phyloP scores from a whole-genome alignment of 2,797 vertebrate genomes.

The Pyrrhura leucotis region DNA sequence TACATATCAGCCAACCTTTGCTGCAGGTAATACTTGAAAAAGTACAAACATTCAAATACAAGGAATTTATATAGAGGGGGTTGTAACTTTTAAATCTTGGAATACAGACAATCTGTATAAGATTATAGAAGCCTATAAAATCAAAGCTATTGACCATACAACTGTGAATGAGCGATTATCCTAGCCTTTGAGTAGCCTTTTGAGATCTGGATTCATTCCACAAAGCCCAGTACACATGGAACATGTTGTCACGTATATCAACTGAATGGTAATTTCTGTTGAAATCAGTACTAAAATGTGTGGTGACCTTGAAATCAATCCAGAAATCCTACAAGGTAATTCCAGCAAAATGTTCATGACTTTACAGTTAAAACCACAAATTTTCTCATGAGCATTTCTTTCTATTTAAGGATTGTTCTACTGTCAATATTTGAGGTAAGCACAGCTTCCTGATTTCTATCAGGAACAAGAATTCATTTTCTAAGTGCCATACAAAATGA shows the following conservation, averaged over 20 bases:
- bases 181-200: not conserved
- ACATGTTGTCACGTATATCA: rapidly evolving
- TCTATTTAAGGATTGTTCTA: not conserved
- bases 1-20: constrained; percentile 89
- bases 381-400: not conserved
- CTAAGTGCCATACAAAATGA: not conserved
- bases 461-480: not conserved
- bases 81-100: not conserved
- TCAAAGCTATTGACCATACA: not conserved
- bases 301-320: not conserved
- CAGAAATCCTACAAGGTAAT: not conserved
- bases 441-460: not conserved
- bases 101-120: not conserved
- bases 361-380: not conserved
- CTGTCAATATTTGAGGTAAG: not conserved
- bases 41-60: not conserved
- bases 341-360: not conserved
- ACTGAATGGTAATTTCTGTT: not conserved
- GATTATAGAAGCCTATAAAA: not conserved
- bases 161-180: not conserved
- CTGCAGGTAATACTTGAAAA: constrained; percentile 85
- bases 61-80: not conserved
- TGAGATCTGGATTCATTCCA: not conserved
- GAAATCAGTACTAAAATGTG: not conserved
- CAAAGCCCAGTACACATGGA: not conserved